Base-by-base conservation (phyloP, 2,797 vertebrate genomes). In the Bufotes viridis region DNA sequence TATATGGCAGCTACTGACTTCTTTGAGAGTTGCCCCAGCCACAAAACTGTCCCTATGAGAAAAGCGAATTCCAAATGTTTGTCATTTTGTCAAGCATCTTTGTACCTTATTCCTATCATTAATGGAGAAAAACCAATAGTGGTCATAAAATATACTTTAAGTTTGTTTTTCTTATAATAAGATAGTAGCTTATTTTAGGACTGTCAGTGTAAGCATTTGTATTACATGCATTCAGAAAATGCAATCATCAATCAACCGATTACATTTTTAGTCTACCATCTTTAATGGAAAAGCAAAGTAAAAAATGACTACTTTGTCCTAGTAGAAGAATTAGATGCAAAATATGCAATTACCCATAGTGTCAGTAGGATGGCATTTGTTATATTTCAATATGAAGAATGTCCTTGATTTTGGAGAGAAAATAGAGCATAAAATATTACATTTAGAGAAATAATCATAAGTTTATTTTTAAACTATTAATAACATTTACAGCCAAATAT, bases 271-370 rank as follows among this genome's bases (percentile, higher is more conserved):
- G 84, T 76, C 88, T 55, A 84, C 55, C 78, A 76, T 80, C 53
- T 80, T 87, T 87, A 89, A 86, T 83, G 75, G 24, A 87, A 89
- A 69, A 61, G 63, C 85, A 49, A 29, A 80, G 81, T 87, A 89
- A 89, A 83, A 89, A 89, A 89, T 89, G 34, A 89, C 88, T 83
- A 84, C 81, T 89, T 89, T 89, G 74, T 89, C 85, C 85, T 78
- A 79, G 75, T 83, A 87, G 65, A 81, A 87, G 85, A 87, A 87
- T 61, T 61, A 49, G 61, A 87, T 78, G 61, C 84, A 89, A 89
- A 86, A 86, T 83, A 65, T 89, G 85, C 81, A 89, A 89, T 87
- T 87, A 89, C 80, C 57, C 85, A 87, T 87, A 87, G 81, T 89
- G 88, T 87, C 88, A 89, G 72, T 80, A 65, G 58, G 24, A 87